Percentiles rank a stretch among this genome's conserved stretches.
Conservation (phyloP, 2,113 vertebrate genomes). For the Carassius auratus region DNA sequence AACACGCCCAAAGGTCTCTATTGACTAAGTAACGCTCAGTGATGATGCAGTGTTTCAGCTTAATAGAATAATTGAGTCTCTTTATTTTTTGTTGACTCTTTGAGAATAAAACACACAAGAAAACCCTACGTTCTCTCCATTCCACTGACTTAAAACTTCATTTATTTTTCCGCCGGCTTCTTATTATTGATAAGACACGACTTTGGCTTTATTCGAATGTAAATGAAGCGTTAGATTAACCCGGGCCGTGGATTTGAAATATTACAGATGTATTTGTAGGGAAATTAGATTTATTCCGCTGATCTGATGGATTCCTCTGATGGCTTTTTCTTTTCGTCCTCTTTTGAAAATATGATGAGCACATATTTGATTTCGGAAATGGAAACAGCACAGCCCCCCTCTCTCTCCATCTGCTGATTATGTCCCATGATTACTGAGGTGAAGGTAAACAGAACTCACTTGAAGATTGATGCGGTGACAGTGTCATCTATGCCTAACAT, state of each 20-base stretch:
- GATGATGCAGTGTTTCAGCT: conserved; percentile 58
- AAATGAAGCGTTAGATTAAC: conserved; percentile 75
- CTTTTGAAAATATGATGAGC: conserved; percentile 66
- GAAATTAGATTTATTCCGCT: conserved; percentile 70
- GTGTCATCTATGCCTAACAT: conserved; percentile 27
- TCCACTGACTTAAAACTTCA: conserved; percentile 23
- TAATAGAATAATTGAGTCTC: conserved; percentile 75
- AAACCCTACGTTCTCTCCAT: background rate
- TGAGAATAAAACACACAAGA: conserved; percentile 10
- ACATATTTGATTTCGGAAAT: conserved; percentile 79
- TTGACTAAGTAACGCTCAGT: conserved; percentile 69
- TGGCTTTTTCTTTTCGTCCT: conserved; percentile 43
- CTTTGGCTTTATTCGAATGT: conserved; percentile 74
- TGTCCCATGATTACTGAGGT: conserved; percentile 40
- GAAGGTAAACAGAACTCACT: conserved; percentile 47
- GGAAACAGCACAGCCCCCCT: conserved; percentile 60
- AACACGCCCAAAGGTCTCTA: conserved; percentile 53
- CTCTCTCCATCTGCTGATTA: conserved; percentile 41
- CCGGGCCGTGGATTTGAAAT: conserved; percentile 62
- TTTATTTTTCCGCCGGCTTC: conserved; percentile 51
- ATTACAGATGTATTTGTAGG: conserved; percentile 65
- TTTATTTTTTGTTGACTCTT: conserved; percentile 66
- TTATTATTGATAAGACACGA: conserved; percentile 68
- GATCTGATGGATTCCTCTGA: conserved; percentile 64
- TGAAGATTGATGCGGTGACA: conserved; percentile 24